Base-by-base conservation (phyloP, 1,140 invertebrate species). In the Aphidius gifuensis region DNA sequence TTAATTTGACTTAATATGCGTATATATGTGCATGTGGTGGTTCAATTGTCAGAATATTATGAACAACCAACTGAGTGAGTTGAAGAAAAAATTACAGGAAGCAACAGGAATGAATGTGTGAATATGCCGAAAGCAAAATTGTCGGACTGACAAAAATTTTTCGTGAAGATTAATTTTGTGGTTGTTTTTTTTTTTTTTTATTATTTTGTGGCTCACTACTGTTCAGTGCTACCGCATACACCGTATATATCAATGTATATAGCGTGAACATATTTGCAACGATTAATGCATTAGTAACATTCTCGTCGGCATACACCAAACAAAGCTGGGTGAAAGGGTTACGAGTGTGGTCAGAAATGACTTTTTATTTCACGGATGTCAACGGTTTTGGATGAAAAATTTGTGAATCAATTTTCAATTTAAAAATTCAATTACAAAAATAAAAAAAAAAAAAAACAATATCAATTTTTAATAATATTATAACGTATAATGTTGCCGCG, bases 151-250 rank as follows among this genome's bases (percentile, higher is more conserved):
- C 48, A 60, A 61, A 53, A 62, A 62, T 62, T 63, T 64, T 64
- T 59, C 50, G 51, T 53, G 59, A 64, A 68, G 70, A 70, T 73
- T 74, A 76, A 77, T 75, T 76, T 76, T 76, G 74, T 71, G 74
- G 75, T 77, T 63, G 53, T 46, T 39, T 32, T 42, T 45, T n/a
- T 62, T 11, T 21, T 58, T 39, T 23, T 32, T 32, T 39, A 47
- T 44, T 11, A 16, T 56, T 57, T 58, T 55, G 58, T 49, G 39
- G 53, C 61, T 68, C 54, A 70, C 68, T 71, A 62, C 60, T 62
- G 60, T 62, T 46, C 45, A 50, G 32, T 32, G 46, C 56, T 48
- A 58, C 58, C 58, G 38, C 48, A 50, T 51, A 39, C 48, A 50
- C n/a, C 49, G 40, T 38, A 9, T 40, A 16, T 32, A 58, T 38